Base-by-base conservation (phyloP, 1,140 invertebrate species). In the Dendrolimus kikuchii region DNA sequence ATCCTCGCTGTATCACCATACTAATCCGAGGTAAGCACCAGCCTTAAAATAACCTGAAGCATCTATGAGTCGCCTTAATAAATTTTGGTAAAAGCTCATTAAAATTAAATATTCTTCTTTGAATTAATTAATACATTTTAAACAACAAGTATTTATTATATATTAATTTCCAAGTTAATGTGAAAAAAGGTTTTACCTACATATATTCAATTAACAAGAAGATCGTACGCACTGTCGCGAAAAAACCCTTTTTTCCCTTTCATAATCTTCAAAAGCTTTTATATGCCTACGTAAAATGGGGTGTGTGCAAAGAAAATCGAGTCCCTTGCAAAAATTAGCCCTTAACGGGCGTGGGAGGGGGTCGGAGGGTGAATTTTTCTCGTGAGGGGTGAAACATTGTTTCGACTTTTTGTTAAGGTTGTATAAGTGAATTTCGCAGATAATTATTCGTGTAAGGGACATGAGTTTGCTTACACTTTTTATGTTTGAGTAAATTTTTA, bases 221-320 rank as follows among this genome's bases (percentile, higher is more conserved):
- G n/a, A 45, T 45, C 23, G 23, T 53, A 64, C 41, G 53, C 65
- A 55, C 53, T 64, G 53, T 57, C 64, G 64, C 62, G 67, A 64
- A 67, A 67, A 67, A 65, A 55, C 66, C 23, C 23, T 23, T 23
- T 23, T 23, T 23, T 23, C 23, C 23, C 58, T 46, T 57, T 56
- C 51, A 38, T 51, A 55, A 68, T 73, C 74, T 74, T 80, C 68
- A 74, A 72, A 77, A 66, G 68, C 57, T 7, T 60, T 60, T 66
- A 62, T 48, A 49, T 46, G 23, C 23, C 23, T 23, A 23, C 23
- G 23, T 46, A 47, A 57, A 55, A 55, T 48, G 53, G 59, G 68
- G 79, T 76, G 77, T 78, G 73, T 23, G 23, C 23, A 72, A 81
- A 83, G 78, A 81, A 78, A 75, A 65, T 63, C 60, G 52, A 56